Percentiles rank a stretch among this genome's conserved stretches.
phyloP scores from a whole-genome alignment of 1,140 invertebrate species.

The Ceratina australensis region DNA sequence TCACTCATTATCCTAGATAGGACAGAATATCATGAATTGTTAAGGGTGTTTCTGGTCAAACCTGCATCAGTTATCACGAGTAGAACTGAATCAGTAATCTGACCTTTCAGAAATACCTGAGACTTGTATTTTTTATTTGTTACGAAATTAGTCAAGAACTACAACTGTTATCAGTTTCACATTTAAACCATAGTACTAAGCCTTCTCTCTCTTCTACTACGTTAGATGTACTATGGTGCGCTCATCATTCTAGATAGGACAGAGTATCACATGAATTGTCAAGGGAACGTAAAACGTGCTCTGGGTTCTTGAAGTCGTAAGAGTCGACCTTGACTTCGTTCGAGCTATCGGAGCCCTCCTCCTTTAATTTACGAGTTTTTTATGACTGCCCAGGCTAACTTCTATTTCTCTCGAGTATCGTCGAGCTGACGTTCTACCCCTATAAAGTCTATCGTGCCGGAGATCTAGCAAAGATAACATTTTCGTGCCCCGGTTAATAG shows the following conservation, averaged over 20 bases:
- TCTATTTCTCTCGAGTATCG: not conserved
- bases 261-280: not conserved
- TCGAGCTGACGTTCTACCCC: not conserved
- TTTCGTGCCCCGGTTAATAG: too few species aligned
- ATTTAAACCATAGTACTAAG: too few species aligned
- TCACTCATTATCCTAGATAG: not conserved
- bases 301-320: not conserved
- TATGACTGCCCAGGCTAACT: not conserved
- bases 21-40: not conserved
- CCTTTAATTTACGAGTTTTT: constrained; percentile 23
- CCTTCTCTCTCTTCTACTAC: too few species aligned
- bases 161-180: too few species aligned
- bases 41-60: constrained; percentile 1
- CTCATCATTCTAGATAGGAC: not conserved
- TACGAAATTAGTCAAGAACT: too few species aligned
- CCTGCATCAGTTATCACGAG: not conserved
- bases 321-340: not conserved
- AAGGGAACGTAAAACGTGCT: not conserved
- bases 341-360: not conserved
- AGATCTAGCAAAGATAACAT: not conserved
- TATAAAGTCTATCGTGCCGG: not conserved
- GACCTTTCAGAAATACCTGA: not conserved
- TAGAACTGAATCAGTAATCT: too few species aligned
- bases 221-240: too few species aligned
- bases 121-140: not conserved